phyloP scores from a whole-genome alignment of 2,113 vertebrate species.

The Brevimyrus niger region DNA sequence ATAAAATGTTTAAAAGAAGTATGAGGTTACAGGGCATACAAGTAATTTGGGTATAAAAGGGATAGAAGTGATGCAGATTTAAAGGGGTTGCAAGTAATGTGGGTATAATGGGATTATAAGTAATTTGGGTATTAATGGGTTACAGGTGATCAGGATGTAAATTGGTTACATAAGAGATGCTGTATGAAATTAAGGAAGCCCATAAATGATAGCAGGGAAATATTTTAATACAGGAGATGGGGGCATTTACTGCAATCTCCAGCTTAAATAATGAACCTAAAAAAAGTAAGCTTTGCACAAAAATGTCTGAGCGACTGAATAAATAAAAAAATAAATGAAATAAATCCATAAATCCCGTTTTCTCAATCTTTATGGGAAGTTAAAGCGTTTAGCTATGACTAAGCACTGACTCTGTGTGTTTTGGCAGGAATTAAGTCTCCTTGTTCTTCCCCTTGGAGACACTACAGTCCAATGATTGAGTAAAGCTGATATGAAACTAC shows the following conservation, averaged over 20 bases:
- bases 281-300: neutral
- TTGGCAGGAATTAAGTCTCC: constrained; percentile 18
- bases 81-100: neutral
- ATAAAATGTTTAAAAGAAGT: neutral
- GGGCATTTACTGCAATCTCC: neutral
- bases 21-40: neutral
- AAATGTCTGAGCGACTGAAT: neutral
- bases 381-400: constrained; percentile 11
- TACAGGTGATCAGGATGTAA: neutral
- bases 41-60: neutral
- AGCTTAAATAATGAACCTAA: neutral
- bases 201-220: neutral
- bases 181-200: neutral
- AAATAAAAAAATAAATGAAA: constrained; percentile 9
- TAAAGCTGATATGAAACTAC: constrained; percentile 12
- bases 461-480: constrained; percentile 13
- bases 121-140: neutral
- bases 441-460: constrained; percentile 10
- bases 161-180: neutral
- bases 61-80: neutral
- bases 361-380: neutral
- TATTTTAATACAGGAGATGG: neutral
- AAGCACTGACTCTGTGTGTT: constrained; percentile 8
- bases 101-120: neutral
- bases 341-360: neutral